Base-by-base conservation (phyloP, 2,888 invertebrate genomes). In the Acanthococcus lagerstroemiae region DNA sequence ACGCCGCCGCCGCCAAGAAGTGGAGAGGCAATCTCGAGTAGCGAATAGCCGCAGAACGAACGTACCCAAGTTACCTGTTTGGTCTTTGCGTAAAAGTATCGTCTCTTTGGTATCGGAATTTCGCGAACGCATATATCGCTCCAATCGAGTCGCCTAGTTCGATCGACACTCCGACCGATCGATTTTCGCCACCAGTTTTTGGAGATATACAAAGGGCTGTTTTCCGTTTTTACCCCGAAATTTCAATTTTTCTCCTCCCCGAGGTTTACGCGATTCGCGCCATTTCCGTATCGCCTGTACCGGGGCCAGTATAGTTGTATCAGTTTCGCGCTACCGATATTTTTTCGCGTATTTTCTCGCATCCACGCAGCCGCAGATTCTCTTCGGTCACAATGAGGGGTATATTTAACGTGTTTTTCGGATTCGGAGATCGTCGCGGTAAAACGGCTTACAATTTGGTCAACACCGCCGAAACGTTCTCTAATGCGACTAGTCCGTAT, bases 321-420 rank as follows among this genome's bases (percentile, higher is more conserved):
- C n/a, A n/a, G n/a, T n/a, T n/a, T n/a, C n/a, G n/a, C n/a, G n/a
- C n/a, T n/a, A n/a, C n/a, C n/a, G n/a, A n/a, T n/a, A n/a, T 24
- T 24, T 24, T 46, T 22, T 24, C 15, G 46, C 5, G 26, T 26
- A 21, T 30, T 30, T 57, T 46, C 24, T 57, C 60, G 27, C 7
- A n/a, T n/a, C n/a, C n/a, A n/a, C n/a, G n/a, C n/a, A n/a, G n/a
- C n/a, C n/a, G n/a, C n/a, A n/a, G n/a, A n/a, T n/a, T n/a, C n/a
- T n/a, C n/a, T n/a, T n/a, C n/a, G n/a, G n/a, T n/a, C 22, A 52
- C 25, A 24, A 63, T 63, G 63, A 63, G 63, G 15, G 63, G 54
- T 37, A 24, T 63, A 37, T 54, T 63, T 17, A 63, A 63, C 30
- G 63, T 63, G 26, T 63, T 63, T 52, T 50, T 52, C 52, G 63